Percentiles rank a stretch among this genome's conserved stretches.
These are phyloP conservation scores for Ptilorrhoa leucosticta DNA, from an alignment of 2,113 vertebrate genomes.

Conservation along the genomic window DNA sequence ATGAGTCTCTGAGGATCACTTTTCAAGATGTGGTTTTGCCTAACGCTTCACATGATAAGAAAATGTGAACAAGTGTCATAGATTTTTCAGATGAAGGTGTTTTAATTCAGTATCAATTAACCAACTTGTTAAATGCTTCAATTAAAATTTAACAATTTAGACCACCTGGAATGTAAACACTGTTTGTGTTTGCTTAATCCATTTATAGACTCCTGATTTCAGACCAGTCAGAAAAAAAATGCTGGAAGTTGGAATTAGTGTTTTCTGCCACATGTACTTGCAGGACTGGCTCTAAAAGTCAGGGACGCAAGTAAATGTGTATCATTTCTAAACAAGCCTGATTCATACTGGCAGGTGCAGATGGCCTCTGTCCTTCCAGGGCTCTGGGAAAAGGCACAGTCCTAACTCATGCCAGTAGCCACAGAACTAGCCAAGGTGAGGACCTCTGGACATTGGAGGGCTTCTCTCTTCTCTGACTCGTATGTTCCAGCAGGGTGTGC, in stretches of 20 bases:
- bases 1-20: not conserved
- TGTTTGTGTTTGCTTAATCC: not conserved
- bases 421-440: not conserved
- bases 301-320: not conserved
- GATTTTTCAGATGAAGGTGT: not conserved
- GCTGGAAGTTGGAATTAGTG: not conserved
- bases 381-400: not conserved
- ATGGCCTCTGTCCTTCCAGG: not conserved
- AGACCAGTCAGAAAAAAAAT: not conserved
- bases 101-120: constrained; percentile 26
- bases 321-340: not conserved
- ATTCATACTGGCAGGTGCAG: not conserved
- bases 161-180: not conserved
- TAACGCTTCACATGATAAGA: not conserved
- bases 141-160: constrained; percentile 23
- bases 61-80: not conserved
- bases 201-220: not conserved
- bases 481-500: not conserved
- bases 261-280: not conserved
- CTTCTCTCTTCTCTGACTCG: not conserved
- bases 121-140: not conserved
- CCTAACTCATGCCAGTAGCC: not conserved
- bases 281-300: not conserved
- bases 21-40: not conserved
- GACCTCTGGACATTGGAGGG: not conserved